Base-by-base conservation (phyloP, 2,113 vertebrate species). In the Heterocephalus glaber region DNA sequence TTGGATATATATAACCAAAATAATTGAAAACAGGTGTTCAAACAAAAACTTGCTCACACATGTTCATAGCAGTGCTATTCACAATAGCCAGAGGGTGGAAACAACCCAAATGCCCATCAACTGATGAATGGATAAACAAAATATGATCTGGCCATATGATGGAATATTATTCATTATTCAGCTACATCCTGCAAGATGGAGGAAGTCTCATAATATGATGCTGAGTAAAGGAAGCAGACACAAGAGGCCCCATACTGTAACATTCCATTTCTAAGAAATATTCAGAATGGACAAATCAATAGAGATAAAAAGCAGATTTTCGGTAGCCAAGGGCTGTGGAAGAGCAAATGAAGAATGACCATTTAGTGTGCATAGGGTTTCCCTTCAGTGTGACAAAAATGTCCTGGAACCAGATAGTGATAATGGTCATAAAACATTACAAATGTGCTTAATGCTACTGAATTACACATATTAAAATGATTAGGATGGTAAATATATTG, bases 21-120 rank as follows among this genome's bases (percentile, higher is more conserved):
- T 76, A 94, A 97, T 94, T 11, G 1, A 96, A 97, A 94, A 83
- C 95, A 90, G 95, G 89, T 90, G 86, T 90, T 94, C 74, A 96
- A 92, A 96, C 92, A 96, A 90, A 96, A 96, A 77, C 16, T 26
- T 33, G 33, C 81, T 72, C 19, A 13, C 86, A 95, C 86, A 72
- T 72, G 66, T 72, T 94, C 90, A 83, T 24, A 79, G 82, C 52
- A 72, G 82, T 33, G n/a, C 76, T 54, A 35, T 35, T 79, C 76
- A 79, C 76, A 79, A 79, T 79, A 79, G 76, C 76, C 76, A 54
- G 74, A 77, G 74, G 74, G 44, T 77, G 74, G 74, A 77, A 77
- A 79, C 76, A 79, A 54, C 76, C 76, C 76, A 79, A 79, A n/a
- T 79, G 76, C 76, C 76, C 76, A 79, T 54, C 76, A 79, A 52